A percentile compares a stretch with the other conserved stretches of the same genome.
Evolutionary conservation across 2,888 invertebrate species (phyloP).

Genomic region (Hypsopygia costalis): DNA sequence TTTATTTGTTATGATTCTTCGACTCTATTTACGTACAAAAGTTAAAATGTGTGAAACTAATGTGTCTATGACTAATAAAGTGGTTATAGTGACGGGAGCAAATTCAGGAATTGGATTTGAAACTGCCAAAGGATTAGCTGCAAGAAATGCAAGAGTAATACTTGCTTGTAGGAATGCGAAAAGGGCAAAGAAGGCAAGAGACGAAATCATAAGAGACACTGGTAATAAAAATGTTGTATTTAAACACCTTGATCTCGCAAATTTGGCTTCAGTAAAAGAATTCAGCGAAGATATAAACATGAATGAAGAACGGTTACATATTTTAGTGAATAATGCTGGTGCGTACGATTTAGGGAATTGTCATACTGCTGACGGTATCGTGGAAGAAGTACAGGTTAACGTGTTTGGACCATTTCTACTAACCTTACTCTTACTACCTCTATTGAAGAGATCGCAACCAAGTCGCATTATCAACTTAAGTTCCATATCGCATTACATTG

Average conservation of each 20-base stretch:
- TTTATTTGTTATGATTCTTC: background rate
- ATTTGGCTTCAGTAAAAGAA: background rate
- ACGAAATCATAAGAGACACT: background rate
- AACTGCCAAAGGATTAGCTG: background rate
- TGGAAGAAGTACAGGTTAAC: constrained; percentile 77
- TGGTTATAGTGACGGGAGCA: background rate
- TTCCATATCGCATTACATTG: constrained; percentile 63
- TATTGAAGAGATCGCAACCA: constrained; percentile 30
- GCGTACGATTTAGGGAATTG: background rate
- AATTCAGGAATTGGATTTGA: background rate
- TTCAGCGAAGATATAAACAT: background rate
- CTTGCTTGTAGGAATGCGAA: background rate
- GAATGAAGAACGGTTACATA: background rate
- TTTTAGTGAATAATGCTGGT: constrained; percentile 4
- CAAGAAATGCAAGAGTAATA: background rate
- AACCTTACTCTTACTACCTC: constrained; percentile 34
- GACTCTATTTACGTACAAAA: background rate
- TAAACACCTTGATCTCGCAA: background rate
- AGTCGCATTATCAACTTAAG: constrained; percentile 64
- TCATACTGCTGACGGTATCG: constrained; percentile 69
- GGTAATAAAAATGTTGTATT: background rate
- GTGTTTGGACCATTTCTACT: constrained; percentile 83
- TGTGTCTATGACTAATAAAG: background rate
- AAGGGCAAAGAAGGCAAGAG: background rate
- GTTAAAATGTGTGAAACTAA: background rate